phyloP scores from a whole-genome alignment of 1,140 invertebrate species.

The Leucophenga varia region DNA sequence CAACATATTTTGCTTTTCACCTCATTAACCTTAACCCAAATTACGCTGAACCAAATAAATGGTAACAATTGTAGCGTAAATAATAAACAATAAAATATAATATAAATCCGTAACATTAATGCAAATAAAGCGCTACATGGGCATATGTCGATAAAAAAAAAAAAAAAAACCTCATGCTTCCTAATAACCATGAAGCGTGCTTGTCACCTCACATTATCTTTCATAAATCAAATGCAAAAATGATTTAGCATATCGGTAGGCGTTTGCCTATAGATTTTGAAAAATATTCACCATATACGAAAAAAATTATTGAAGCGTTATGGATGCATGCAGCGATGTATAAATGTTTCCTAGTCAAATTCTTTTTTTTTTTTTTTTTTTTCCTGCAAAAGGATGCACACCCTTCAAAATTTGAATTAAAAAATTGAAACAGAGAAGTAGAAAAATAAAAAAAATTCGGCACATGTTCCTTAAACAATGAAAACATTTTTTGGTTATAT shows the following conservation, averaged over 20 bases:
- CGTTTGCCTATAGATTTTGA: background rate
- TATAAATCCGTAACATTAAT: slow-evolving; percentile 32
- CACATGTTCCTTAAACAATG: slow-evolving; percentile 9
- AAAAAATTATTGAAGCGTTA: too few relatives aligned
- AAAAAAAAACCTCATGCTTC: background rate
- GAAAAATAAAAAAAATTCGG: slow-evolving; percentile 1
- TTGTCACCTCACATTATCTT: slow-evolving; percentile 53
- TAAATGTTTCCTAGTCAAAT: too few relatives aligned
- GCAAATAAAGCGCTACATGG: slow-evolving; percentile 51
- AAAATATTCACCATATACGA: too few relatives aligned
- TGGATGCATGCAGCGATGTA: too few relatives aligned
- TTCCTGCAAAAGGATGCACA: too few relatives aligned
- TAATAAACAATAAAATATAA: background rate
- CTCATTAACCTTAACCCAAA: slow-evolving; percentile 5
- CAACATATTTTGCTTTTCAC: background rate
- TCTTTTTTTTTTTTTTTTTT: too few relatives aligned
- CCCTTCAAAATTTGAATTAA: background rate
- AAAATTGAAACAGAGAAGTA: slow-evolving; percentile 4
- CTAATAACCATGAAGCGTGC: too few relatives aligned
- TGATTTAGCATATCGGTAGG: slow-evolving; percentile 23
- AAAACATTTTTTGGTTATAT: background rate
- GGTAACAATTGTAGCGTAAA: slow-evolving; percentile 11
- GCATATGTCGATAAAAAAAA: slow-evolving; percentile 41
- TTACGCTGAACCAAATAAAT: background rate
- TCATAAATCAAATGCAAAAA: slow-evolving; percentile 49